Percentiles rank a stretch among this genome's conserved stretches.
Conservation (phyloP, 2,797 vertebrate species). For the Xiphorhynchus erythropygius region DNA sequence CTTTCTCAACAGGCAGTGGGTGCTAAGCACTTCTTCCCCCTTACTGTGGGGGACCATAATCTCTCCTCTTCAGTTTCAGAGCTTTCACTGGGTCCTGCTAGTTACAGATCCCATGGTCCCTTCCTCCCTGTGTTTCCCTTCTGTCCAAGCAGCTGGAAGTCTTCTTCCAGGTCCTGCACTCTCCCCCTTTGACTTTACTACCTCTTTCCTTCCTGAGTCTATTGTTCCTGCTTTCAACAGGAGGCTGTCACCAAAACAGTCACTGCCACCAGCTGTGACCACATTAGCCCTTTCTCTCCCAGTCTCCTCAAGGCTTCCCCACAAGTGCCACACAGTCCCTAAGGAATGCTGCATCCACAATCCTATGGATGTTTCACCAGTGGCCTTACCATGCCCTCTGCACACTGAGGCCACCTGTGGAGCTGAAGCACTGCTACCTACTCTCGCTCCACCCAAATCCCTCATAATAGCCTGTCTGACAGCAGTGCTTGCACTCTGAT, state of each 20-base stretch:
- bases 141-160: neutral
- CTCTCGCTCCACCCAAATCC: neutral
- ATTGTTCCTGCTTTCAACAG: constrained; percentile 23
- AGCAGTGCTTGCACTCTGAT: neutral
- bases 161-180: neutral
- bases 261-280: neutral
- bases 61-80: neutral
- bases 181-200: neutral
- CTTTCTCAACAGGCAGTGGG: neutral
- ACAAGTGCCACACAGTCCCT: neutral
- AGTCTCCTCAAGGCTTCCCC: neutral
- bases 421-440: neutral
- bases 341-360: neutral
- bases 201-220: constrained; percentile 34
- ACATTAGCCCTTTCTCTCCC: neutral
- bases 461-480: neutral
- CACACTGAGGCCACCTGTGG: neutral
- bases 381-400: neutral
- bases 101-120: neutral
- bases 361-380: neutral
- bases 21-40: neutral
- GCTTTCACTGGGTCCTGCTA: neutral
- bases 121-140: neutral
- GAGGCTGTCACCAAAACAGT: neutral
- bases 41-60: neutral